phyloP scores from a whole-genome alignment of 2,797 vertebrate species.

The Phylloscopus collybita region DNA sequence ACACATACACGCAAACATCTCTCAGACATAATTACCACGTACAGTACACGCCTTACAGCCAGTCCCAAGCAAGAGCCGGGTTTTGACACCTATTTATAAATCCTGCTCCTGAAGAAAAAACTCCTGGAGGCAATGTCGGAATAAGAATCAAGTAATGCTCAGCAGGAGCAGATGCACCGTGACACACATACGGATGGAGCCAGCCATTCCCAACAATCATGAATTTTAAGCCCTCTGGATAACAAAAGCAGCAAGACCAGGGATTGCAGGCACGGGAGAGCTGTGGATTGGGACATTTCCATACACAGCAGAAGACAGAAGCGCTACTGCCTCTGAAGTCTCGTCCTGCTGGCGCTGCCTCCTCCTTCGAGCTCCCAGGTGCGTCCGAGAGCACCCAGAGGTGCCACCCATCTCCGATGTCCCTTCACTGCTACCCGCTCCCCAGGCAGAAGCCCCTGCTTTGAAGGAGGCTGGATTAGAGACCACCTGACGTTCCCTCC shows the following conservation, averaged over 20 bases:
- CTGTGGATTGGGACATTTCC: background rate
- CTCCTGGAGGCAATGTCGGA: background rate
- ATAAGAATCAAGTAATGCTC: background rate
- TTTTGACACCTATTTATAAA: background rate
- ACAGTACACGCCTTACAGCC: background rate
- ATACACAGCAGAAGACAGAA: background rate
- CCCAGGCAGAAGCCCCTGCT: background rate
- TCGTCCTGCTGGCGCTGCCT: background rate
- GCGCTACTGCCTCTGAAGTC: background rate
- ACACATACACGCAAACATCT: background rate
- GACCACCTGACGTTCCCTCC: background rate
- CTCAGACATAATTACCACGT: background rate
- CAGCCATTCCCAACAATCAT: background rate
- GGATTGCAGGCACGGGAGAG: background rate
- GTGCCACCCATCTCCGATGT: background rate
- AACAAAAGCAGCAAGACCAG: conserved; percentile 24
- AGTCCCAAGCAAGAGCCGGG: background rate
- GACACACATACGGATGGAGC: background rate
- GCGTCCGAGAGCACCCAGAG: background rate
- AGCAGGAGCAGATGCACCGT: background rate
- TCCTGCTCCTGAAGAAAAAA: background rate
- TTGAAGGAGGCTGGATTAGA: background rate
- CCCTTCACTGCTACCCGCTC: background rate
- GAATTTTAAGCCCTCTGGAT: background rate
- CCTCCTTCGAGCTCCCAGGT: background rate